Evolutionary conservation across 2,113 vertebrate genomes (phyloP), one percentile per base, ranked within the genome.

Genomic region (Sialia sialis): DNA sequence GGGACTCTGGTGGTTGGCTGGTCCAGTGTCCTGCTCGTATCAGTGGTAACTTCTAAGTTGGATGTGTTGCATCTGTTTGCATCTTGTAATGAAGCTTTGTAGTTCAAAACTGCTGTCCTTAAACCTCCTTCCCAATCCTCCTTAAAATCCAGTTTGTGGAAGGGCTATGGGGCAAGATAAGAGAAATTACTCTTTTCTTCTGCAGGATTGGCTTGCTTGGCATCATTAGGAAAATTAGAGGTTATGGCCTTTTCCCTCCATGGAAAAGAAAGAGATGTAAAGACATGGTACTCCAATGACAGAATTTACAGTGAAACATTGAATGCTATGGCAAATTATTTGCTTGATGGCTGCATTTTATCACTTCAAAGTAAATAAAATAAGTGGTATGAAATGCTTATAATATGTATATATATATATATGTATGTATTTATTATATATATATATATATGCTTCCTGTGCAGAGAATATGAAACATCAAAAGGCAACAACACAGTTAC

Each of bases 331-430:
- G 27, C 19, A 88, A 76, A 74, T 58, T 48, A 43, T 74, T 92
- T 89, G 25, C 14, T 84, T 49, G 18, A 56, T 89, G 46, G 14
- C 26, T 25, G 8, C 7, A 7, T 62, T 80, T 85, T 85, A 44
- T 75, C 23, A 32, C 9, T 68, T 15, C 4, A 55, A 73, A 69
- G 15, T 49, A 63, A 94, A 84, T 49, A 0, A 82, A 92, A 70
- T 67, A 23, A 58, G 29, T 73, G 19, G 11, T 41, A 83, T 87
- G 49, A 90, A 96, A 74, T 66, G 55, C 6, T 92, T n/a, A n/a
- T n/a, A n/a, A n/a, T n/a, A n/a, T n/a, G n/a, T n/a, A n/a, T n/a
- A n/a, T n/a, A n/a, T n/a, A n/a, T n/a, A n/a, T n/a, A n/a, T n/a
- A n/a, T n/a, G n/a, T n/a, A n/a, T n/a, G n/a, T n/a, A n/a, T n/a